phyloP scores from a whole-genome alignment of 2,113 vertebrate genomes.

The Acanthisitta chloris region DNA sequence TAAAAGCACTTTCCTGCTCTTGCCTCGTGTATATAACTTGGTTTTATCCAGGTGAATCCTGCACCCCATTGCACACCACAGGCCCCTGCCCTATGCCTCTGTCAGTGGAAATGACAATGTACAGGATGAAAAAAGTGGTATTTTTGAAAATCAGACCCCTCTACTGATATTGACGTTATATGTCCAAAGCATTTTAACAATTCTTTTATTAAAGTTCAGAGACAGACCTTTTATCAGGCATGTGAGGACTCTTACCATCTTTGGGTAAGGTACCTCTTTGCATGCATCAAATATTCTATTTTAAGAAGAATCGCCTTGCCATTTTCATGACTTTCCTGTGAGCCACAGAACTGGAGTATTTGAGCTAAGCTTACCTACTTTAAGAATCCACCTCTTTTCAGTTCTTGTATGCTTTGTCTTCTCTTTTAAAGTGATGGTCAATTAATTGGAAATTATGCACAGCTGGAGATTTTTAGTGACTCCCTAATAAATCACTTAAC shows the following conservation, averaged over 20 bases:
- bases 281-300: neutral
- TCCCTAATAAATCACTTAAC: neutral
- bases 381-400: neutral
- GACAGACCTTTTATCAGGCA: neutral
- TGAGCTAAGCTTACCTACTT: neutral
- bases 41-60: neutral
- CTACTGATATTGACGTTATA: neutral
- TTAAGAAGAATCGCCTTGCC: neutral
- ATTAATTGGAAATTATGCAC: neutral
- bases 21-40: neutral
- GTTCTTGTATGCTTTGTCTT: neutral
- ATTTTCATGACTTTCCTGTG: neutral
- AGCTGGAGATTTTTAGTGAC: neutral
- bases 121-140: neutral
- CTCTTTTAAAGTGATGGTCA: neutral
- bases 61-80: neutral
- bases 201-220: neutral
- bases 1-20: neutral
- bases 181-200: accelerated
- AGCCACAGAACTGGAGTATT: neutral
- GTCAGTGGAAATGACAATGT: neutral
- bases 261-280: neutral
- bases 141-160: neutral
- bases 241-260: neutral
- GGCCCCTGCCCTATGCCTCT: accelerated